These are phyloP conservation scores for Ectemnius lituratus DNA, from an alignment of 2,888 invertebrate species.

Conservation along the genomic window DNA sequence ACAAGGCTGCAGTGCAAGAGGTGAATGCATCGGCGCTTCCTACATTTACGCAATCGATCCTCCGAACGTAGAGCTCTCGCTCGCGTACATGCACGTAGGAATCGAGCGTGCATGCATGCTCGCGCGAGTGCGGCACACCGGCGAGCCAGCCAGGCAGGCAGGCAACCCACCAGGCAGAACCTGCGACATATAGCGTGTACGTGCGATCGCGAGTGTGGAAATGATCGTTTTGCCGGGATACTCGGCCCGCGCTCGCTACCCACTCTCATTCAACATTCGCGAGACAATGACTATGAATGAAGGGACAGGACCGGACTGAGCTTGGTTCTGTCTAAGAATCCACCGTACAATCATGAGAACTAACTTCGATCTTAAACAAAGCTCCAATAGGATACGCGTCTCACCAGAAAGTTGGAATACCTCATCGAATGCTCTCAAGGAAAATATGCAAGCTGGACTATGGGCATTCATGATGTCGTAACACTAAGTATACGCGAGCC, in stretches of 20 bases:
- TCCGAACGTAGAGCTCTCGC: conserved; percentile 44
- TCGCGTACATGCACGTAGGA: conserved; percentile 51
- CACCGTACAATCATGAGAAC: no score
- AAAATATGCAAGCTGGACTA: not conserved
- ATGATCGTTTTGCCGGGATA: conserved; percentile 60
- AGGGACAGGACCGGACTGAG: conserved; percentile 36
- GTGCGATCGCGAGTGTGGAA: conserved; percentile 55
- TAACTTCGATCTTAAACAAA: no score
- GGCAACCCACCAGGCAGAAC: conserved; percentile 21
- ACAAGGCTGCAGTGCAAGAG: conserved; percentile 72
- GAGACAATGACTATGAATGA: conserved; percentile 59
- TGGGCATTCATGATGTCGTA: not conserved
- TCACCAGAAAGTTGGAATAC: no score
- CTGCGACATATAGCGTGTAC: conserved; percentile 36
- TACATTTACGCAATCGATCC: conserved; percentile 73
- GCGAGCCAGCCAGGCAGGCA: conserved; percentile 33
- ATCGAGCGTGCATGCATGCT: conserved; percentile 44
- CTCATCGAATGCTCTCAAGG: no score
- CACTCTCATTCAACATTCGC: conserved; percentile 58
- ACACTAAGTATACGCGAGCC: not conserved
- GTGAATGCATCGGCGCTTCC: conserved; percentile 76
- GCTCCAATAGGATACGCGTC: no score
- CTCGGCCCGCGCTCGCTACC: conserved; percentile 42
- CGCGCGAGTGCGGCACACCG: conserved; percentile 14
- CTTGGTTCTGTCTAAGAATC: not conserved